A percentile compares a stretch with the other conserved stretches of the same genome.
phyloP scores from a whole-genome alignment of 2,113 vertebrate genomes.

The Sus scrofa region T2T-Sscrofa CM000828.6:69575001-69575500 shows the following conservation, averaged over 20 bases:
- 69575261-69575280: slow-evolving; percentile 12
- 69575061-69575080: not conserved
- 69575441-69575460: not conserved
- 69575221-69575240: not conserved
- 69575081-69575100: not conserved
- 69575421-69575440: slow-evolving; percentile 67
- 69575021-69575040: not conserved
- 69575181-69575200: not conserved
- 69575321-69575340: slow-evolving; percentile 64
- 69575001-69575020: not conserved
- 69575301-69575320: slow-evolving; percentile 1
- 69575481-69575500: not conserved
- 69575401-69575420: slow-evolving; percentile 76
- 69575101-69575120: not conserved
- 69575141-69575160: slow-evolving; percentile 19
- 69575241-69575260: slow-evolving; percentile 9
- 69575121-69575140: not conserved
- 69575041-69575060: not conserved
- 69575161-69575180: not conserved
- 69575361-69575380: not conserved
- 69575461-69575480: not conserved
- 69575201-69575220: not conserved
- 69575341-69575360: not conserved
- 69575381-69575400: slow-evolving; percentile 81
- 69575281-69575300: not conserved